Conservation (phyloP, 2,888 invertebrate genomes). For the Lamellibrachia satsuma region DNA sequence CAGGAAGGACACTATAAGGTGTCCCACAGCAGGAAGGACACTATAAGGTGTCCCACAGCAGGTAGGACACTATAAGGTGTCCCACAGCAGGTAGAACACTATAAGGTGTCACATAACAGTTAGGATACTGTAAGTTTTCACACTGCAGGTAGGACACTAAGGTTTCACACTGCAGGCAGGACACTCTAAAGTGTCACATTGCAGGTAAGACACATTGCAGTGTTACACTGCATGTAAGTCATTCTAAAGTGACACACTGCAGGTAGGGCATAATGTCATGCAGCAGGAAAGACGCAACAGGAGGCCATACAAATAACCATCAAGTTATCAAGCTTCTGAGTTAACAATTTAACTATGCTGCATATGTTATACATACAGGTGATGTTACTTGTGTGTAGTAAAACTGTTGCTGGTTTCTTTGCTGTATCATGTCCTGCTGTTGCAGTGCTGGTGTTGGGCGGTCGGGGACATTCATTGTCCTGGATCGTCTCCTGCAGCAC, state of each 20-base stretch:
- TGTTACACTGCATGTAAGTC: neutral
- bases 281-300: neutral
- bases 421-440: neutral
- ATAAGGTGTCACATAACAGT: neutral
- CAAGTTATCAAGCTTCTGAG: too few species aligned
- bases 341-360: too few species aligned
- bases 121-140: neutral
- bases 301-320: too few species aligned
- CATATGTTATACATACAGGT: too few species aligned
- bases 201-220: neutral
- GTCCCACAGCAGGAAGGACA: neutral
- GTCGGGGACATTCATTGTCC: slow-evolving; percentile 79
- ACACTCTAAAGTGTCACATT: neutral
- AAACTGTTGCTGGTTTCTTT: too few species aligned
- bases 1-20: neutral
- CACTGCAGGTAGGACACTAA: neutral
- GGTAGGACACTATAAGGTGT: neutral
- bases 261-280: neutral
- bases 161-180: too few species aligned
- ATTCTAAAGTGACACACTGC: neutral
- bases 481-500: slow-evolving; percentile 74
- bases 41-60: neutral
- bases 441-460: slow-evolving; percentile 80
- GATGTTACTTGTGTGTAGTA: too few species aligned
- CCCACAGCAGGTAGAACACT: neutral